Evolutionary conservation across 23 tunicate species (phyloP), one percentile per base, ranked within the genome.

Genomic region (Styela clava): DNA sequence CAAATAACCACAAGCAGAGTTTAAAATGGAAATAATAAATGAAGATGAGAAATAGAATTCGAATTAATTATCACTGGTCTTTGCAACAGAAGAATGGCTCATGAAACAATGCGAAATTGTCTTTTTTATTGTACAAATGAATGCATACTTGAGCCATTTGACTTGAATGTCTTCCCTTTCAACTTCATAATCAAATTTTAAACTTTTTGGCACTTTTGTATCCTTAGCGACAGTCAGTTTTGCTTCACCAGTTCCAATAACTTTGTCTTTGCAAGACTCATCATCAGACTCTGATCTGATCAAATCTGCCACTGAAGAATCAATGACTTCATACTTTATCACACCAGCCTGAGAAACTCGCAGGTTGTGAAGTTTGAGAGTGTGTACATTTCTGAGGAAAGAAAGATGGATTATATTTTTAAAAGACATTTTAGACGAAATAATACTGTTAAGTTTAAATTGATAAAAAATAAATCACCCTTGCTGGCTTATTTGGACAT

Each of bases 151-250:
- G 56, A 44, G 12, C 56, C 56, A 44, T 44, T 44, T 12, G 12
- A 44, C 56, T 12, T 44, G 56, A 44, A 44, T 44, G 56, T 44
- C 56, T 65, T 65, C 70, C 9, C 70, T 65, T 7, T 65, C 70
- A 65, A 24, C 70, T 7, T 27, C 18, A 16, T 16, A 65, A 5
- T 27, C 70, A 24, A 65, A 65, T 27, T 7, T 27, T 7, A 18
- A 5, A 24, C 30, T 24, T 24, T 65, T 24, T 68, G 85, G 88
- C 86, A 64, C 32, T 83, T 79, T 71, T 30, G 32, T 16, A 21
- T 71, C 77, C 5, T 31, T 32, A 71, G 34, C 29, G 35, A 71
- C 77, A 30, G 12, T 32, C 34, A 71, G 29, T 30, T 71, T 71
- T 21, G 77, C 77, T 32, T 71, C 77, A 30, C 77, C 77, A 71